Conservation (phyloP, 1,140 invertebrate genomes). For the Nylanderia fulva region DNA sequence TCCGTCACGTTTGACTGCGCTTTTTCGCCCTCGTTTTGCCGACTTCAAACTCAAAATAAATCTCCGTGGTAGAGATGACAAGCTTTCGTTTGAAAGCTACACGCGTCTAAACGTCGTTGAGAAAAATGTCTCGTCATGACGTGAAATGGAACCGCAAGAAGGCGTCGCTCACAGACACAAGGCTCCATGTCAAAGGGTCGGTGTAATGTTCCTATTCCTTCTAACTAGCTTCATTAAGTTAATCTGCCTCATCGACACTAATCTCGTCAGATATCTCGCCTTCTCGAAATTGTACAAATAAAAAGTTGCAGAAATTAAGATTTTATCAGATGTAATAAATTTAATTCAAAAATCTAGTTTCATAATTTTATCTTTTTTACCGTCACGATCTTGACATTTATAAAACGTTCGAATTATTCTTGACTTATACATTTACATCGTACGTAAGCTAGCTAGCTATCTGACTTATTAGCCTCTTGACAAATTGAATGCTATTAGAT, state of each 20-base stretch:
- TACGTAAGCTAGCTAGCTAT: not conserved
- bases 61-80: not conserved
- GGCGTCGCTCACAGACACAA: not conserved
- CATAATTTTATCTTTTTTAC: not conserved
- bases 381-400: not conserved
- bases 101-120: not conserved
- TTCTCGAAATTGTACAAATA: not conserved
- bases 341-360: not conserved
- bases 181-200: not conserved
- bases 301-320: not conserved
- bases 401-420: not conserved
- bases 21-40: slow-evolving; percentile 8
- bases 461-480: not conserved
- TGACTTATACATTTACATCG: not conserved
- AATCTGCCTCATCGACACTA: not conserved
- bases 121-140: slow-evolving; percentile 8
- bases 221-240: not conserved
- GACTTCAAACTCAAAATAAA: slow-evolving; percentile 42
- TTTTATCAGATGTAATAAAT: not conserved
- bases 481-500: not conserved
- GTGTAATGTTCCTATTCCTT: not conserved
- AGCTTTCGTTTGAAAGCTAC: slow-evolving; percentile 12
- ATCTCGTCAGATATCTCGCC: not conserved
- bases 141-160: not conserved
- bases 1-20: slow-evolving; percentile 10